Evolutionary conservation across 30 jellyfish, hydroid and myxozoan genomes (phyloP).

Genomic region (Sanderia malayensis): DNA sequence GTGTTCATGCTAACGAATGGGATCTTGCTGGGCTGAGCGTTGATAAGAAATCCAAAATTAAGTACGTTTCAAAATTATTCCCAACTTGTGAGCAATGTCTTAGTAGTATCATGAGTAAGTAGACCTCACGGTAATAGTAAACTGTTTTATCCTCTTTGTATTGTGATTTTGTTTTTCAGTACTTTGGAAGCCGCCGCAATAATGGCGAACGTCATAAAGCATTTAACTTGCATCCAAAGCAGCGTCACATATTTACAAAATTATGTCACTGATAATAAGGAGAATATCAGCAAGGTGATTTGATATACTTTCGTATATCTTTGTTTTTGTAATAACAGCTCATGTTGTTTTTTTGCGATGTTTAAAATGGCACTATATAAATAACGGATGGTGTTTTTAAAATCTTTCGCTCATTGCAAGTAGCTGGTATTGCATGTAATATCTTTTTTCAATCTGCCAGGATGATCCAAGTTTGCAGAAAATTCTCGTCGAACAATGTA

Average conservation of each 20-base stretch:
- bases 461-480: constrained; percentile 49
- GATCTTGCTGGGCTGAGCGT: constrained; percentile 58
- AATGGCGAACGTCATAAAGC: constrained; percentile 73
- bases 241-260: constrained; percentile 47
- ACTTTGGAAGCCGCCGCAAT: constrained; percentile 77
- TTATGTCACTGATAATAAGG: constrained; percentile 26
- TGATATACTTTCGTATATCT: neutral
- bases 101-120: too few species aligned
- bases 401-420: too few species aligned
- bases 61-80: constrained; percentile 40
- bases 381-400: too few species aligned
- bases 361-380: too few species aligned
- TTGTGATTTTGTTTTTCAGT: constrained; percentile 25
- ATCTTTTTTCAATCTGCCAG: constrained; percentile 4
- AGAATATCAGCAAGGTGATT: constrained; percentile 31
- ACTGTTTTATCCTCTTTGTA: neutral
- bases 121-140: too few species aligned
- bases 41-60: constrained; percentile 48
- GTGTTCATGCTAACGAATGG: constrained; percentile 84
- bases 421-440: too few species aligned
- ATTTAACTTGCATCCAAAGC: constrained; percentile 63
- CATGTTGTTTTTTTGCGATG: too few species aligned
- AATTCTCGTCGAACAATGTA: constrained; percentile 40
- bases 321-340: too few species aligned
- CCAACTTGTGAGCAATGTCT: too few species aligned